Base-by-base conservation (phyloP, 2,113 vertebrate species). In the Mustela lutreola region DNA sequence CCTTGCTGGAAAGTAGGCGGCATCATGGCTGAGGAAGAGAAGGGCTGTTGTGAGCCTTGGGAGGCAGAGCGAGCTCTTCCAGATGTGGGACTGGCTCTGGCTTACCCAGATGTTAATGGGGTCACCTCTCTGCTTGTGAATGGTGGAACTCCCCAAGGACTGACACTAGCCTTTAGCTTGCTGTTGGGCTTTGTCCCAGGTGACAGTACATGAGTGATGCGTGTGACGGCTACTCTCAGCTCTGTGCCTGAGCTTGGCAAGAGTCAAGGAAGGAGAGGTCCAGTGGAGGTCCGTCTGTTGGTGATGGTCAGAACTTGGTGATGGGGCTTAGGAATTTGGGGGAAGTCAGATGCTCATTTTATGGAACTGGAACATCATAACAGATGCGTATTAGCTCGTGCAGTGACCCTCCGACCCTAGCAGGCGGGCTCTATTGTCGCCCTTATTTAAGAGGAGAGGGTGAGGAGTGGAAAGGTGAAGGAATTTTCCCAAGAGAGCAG, bases 341-440 rank as follows among this genome's bases (percentile, higher is more conserved):
- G 71, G n/a, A 70, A 9, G n/a, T 16, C 0, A 0, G 39, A 10
- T n/a, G 67, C 39, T 85, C 21, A 0, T 39, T 76, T 22, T 22
- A 14, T 82, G 75, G 50, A 62, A 26, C 10, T 5, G 21, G 1
- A 50, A 24, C 18, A 0, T 1, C 15, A 6, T 14, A 48, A 53
- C 39, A 11, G 36, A 2, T 1, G 4, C 60, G 39, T 1, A 4
- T 14, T n/a, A 60, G 48, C 62, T 63, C 2, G 0, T 18, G 60
- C 4, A 28, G 7, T 31, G 4, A 1, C 22, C 28, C 63, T 58
- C 31, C 24, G 18, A n/a, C 7, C 19, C 4, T 4, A n/a, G 92
- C 36, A 12, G 12, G 56, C 4, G 22, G 78, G 11, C n/a, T 11
- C 48, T 4, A 0, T 48, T 12, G 53, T 14, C 53, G n/a, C 45